Evolutionary conservation across 2,888 invertebrate genomes (phyloP).

Genomic region (Pyrochroa serraticornis): DNA sequence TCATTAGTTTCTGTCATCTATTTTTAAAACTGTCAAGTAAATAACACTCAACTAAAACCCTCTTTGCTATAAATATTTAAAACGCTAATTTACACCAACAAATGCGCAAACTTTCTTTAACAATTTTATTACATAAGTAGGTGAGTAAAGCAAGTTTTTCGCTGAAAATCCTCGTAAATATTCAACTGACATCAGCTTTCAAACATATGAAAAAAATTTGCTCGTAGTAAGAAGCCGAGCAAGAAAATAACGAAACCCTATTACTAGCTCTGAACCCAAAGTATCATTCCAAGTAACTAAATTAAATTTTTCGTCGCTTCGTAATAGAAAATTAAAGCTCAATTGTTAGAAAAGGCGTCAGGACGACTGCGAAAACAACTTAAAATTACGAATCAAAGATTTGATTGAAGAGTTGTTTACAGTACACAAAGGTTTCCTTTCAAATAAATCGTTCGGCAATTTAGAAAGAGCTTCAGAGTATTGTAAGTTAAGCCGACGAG

Average conservation of each 20-base stretch:
- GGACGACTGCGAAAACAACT: constrained; percentile 35
- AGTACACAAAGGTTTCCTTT: constrained; percentile 34
- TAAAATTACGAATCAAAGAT: constrained; percentile 37
- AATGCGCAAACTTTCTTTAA: constrained; percentile 17
- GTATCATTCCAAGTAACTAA: constrained; percentile 4
- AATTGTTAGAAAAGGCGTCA: constrained; percentile 33
- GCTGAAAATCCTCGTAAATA: no score
- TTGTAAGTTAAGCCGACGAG: constrained; percentile 7
- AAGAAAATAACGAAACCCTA: background rate
- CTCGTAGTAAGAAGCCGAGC: background rate
- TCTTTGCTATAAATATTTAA: constrained; percentile 22
- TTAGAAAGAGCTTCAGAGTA: constrained; percentile 18
- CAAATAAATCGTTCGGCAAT: constrained; percentile 33
- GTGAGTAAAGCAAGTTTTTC: background rate
- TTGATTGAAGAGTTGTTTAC: constrained; percentile 38
- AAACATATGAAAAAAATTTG: background rate
- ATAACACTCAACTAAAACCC: constrained; percentile 11
- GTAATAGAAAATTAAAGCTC: constrained; percentile 32
- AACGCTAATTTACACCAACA: constrained; percentile 17
- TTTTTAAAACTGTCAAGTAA: constrained; percentile 19
- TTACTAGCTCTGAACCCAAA: background rate
- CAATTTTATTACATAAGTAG: constrained; percentile 9
- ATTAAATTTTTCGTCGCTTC: constrained; percentile 13
- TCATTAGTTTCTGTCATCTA: constrained; percentile 22
- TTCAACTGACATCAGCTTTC: no score